Base-by-base conservation (phyloP, 1,140 invertebrate species). In the Phymorhynchus buccinoides region DNA sequence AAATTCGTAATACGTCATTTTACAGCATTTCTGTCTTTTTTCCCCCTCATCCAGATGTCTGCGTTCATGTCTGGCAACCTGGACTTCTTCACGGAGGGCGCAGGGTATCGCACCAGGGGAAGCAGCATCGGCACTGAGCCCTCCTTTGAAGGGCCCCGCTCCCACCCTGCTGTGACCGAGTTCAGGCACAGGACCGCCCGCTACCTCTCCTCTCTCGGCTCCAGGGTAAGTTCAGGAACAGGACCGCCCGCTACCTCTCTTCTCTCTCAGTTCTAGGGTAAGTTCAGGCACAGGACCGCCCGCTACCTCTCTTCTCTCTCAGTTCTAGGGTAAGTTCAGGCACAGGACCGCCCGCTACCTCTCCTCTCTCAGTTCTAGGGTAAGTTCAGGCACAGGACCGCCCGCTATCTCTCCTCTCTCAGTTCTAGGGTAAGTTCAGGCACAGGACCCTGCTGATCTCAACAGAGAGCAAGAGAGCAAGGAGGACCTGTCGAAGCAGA, bases 61-160 rank as follows among this genome's bases (percentile, higher is more conserved):
- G 87, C 90, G 37, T 92, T 93, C 80, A 83, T 92, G 82, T 87
- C 89, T 7, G 90, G 88, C 3, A 92, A 92, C 79, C 42, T 89
- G 56, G 90, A 92, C 41, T 92, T 92, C 86, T 92, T 91, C 83
- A 87, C 84, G 37, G 88, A 90, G 82, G 83, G 87, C n/a, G 90
- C 89, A 68, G 92, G 92, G 14, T 92, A 92, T 78, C 88, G 90
- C 32, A 92, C 90, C 16, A 77, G 92, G 83, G 92, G 91, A 22
- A 91, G 90, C 82, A 92, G 90, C 88, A 86, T 91, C 9, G 87
- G 88, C 35, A 87, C 83, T n/a, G 89, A 91, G 75, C 62, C 71
- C 0, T 68, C 44, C 27, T 62, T 77, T 14, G 88, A 90, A 0
- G 88, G 88, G 27, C 88, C 89, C 3, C 86, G 90, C 14, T 91